These are phyloP conservation scores for Parnassius smintheus DNA, from an alignment of 2,888 invertebrate species.

Conservation along the genomic window DNA sequence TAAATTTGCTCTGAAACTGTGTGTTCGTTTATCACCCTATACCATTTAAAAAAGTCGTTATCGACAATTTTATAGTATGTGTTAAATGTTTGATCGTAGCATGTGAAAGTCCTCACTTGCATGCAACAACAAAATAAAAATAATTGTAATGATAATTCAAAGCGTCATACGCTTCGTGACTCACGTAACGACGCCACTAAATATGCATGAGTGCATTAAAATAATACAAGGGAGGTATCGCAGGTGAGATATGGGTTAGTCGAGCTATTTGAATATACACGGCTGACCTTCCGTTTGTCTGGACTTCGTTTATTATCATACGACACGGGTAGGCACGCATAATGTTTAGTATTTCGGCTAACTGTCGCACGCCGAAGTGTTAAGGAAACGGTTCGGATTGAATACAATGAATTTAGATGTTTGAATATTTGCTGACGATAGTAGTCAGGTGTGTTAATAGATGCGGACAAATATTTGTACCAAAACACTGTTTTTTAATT, in stretches of 20 bases:
- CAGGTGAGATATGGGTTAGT: constrained; percentile 54
- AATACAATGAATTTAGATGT: background rate
- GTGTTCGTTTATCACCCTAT: too few species aligned
- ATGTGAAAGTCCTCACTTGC: background rate
- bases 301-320: constrained; percentile 40
- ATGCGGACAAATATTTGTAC: too few species aligned
- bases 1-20: too few species aligned
- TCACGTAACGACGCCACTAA: constrained; percentile 51
- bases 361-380: constrained; percentile 1
- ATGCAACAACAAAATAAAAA: constrained; percentile 16
- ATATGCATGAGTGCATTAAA: constrained; percentile 72
- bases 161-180: constrained; percentile 52
- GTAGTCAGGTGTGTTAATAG: too few species aligned
- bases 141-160: constrained; percentile 39
- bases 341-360: constrained; percentile 12
- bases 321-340: constrained; percentile 34
- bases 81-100: background rate
- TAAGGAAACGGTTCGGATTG: background rate
- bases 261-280: constrained; percentile 60
- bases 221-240: constrained; percentile 53
- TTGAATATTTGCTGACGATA: background rate
- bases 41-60: too few species aligned
- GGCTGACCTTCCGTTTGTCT: constrained; percentile 54
- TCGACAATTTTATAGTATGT: too few species aligned
- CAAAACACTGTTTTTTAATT: too few species aligned